Evolutionary conservation across 2,113 vertebrate genomes (phyloP).

Genomic region (Odobenus rosmarus): DNA sequence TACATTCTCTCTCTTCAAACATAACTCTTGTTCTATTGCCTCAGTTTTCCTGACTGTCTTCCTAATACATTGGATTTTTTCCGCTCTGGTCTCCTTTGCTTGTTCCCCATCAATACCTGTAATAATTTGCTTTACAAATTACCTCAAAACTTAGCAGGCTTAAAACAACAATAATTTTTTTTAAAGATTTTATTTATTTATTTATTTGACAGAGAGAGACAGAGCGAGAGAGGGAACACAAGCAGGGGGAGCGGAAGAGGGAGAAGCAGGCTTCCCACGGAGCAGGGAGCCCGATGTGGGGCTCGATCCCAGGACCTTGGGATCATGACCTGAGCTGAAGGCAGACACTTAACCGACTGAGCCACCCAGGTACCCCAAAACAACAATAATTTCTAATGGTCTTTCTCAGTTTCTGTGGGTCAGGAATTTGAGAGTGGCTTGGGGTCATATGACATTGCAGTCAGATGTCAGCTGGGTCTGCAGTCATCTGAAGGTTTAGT

Average conservation of each 20-base stretch:
- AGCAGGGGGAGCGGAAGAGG: too few relatives aligned
- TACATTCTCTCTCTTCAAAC: background rate
- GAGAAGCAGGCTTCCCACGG: too few relatives aligned
- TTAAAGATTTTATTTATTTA: too few relatives aligned
- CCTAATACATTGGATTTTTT: background rate
- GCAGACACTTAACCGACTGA: too few relatives aligned
- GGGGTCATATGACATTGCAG: background rate
- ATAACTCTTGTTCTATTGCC: background rate
- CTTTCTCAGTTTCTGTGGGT: background rate
- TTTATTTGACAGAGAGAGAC: too few relatives aligned
- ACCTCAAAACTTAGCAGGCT: background rate
- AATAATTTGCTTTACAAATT: background rate
- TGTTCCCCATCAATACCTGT: background rate
- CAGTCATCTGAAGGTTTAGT: background rate
- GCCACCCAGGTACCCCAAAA: too few relatives aligned
- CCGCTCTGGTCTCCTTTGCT: background rate
- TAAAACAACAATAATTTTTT: background rate
- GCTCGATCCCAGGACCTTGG: too few relatives aligned
- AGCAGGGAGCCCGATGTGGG: too few relatives aligned
- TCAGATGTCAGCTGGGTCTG: background rate
- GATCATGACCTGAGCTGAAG: too few relatives aligned
- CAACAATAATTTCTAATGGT: background rate
- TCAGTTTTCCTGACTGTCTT: background rate
- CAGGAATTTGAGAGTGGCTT: background rate
- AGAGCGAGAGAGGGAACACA: too few relatives aligned